Conservation (phyloP, 2,113 vertebrate genomes). For the Sphaerodactylus townsendi region DNA sequence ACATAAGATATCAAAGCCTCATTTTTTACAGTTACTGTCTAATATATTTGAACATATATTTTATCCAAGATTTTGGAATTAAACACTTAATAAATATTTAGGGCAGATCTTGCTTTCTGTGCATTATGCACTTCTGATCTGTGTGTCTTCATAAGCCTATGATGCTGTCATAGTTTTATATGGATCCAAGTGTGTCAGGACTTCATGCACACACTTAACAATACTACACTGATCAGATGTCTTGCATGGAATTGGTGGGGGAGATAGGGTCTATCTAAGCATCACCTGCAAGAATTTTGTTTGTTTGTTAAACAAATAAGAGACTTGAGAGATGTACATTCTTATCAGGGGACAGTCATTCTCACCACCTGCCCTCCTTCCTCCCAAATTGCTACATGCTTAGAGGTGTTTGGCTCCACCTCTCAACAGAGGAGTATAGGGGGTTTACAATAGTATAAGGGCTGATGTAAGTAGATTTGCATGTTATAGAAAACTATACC, state of each 20-base stretch:
- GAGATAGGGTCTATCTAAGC: background rate
- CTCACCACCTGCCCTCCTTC: background rate
- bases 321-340: background rate
- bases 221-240: background rate
- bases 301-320: background rate
- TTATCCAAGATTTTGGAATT: constrained; percentile 20
- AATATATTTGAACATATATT: background rate
- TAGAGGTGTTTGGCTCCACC: background rate
- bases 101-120: background rate
- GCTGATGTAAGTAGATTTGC: background rate
- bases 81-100: constrained; percentile 33
- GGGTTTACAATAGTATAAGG: background rate
- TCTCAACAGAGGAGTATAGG: background rate
- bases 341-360: background rate
- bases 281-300: background rate
- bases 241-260: background rate
- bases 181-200: background rate
- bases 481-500: background rate
- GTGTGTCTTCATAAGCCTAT: constrained; percentile 3
- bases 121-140: background rate
- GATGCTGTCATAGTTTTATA: background rate
- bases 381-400: background rate
- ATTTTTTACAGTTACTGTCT: constrained; percentile 44
- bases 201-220: background rate
- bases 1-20: background rate